Evolutionary conservation across 2,797 vertebrate species (phyloP).

Genomic region (Okamejei kenojei): DNA sequence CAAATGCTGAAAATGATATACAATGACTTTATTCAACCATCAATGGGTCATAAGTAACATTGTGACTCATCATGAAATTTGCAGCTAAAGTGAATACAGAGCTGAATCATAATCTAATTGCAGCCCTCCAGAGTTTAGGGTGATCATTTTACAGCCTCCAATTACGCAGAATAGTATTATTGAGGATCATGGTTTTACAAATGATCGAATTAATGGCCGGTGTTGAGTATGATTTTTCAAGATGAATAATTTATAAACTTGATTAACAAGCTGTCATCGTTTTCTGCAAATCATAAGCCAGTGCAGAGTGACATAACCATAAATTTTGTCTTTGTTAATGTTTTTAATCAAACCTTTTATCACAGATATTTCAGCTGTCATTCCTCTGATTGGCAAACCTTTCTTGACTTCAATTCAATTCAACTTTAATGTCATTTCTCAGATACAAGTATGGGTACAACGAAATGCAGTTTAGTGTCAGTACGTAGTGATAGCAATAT

Average conservation of each 20-base stretch:
- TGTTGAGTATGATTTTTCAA: background rate
- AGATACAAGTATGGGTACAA: too few relatives aligned
- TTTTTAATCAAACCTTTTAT: background rate
- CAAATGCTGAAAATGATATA: conserved; percentile 3
- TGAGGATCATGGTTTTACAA: background rate
- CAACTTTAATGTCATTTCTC: too few relatives aligned
- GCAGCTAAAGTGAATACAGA: background rate
- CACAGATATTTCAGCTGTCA: background rate
- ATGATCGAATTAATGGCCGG: background rate
- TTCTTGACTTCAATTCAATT: too few relatives aligned
- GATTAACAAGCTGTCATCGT: background rate
- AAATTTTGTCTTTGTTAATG: background rate
- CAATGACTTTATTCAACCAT: background rate
- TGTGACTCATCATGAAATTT: conserved; percentile 13
- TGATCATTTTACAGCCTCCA: conserved; percentile 1
- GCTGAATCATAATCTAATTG: background rate
- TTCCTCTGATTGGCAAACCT: background rate
- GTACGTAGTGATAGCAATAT: too few relatives aligned
- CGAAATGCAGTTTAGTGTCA: too few relatives aligned
- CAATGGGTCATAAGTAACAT: background rate
- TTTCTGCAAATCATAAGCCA: conserved; percentile 19
- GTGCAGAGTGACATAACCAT: background rate
- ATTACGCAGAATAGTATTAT: background rate
- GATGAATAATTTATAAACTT: background rate
- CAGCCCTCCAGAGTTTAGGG: background rate